Evolutionary conservation across 2,113 vertebrate species (phyloP), one percentile per base, ranked within the genome.

Genomic region (Hyla sarda): DNA sequence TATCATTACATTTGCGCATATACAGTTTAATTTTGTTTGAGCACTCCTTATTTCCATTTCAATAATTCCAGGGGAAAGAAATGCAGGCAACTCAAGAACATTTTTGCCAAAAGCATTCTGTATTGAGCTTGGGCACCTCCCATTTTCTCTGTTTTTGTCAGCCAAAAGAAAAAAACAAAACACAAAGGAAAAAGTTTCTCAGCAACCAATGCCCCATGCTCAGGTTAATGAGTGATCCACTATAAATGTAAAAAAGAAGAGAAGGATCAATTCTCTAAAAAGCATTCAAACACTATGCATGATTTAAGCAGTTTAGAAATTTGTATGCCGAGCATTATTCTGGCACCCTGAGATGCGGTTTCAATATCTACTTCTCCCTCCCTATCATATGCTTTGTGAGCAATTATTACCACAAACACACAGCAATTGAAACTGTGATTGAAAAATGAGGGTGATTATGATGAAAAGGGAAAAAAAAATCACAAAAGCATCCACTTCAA

Each of bases 361-460:
- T 69, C 41, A 69, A 67, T 48, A 50, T 69, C 60, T 50, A 25
- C 80, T 82, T 82, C 45, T 69, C 37, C 56, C 78, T 81, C 78
- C 56, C 54, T 28, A 81, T 71, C 80, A 69, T 67, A 82, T 82
- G 80, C 62, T 82, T 82, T 69, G 80, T 82, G 80, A 82, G 60
- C 80, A 78, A 71, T 87, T 75, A 76, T 89, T 87, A 84, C 25
- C 19, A 37, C 52, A 41, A 54, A 48, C 82, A 79, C 76, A 71
- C 54, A 30, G 75, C 82, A 76, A 81, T 65, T 88, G 56, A 60
- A 74, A 28, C 77, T 52, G 80, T 69, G 37, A 83, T 52, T 48
- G 73, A 71, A 82, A 69, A 82, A 82, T 82, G 80, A 82, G 80
- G 62, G 62, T 50, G 80, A 82, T 71, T 82, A 82, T 82, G 62